phyloP scores from a whole-genome alignment of 2,888 invertebrate species.

The Cryptocephalus moraei region DNA sequence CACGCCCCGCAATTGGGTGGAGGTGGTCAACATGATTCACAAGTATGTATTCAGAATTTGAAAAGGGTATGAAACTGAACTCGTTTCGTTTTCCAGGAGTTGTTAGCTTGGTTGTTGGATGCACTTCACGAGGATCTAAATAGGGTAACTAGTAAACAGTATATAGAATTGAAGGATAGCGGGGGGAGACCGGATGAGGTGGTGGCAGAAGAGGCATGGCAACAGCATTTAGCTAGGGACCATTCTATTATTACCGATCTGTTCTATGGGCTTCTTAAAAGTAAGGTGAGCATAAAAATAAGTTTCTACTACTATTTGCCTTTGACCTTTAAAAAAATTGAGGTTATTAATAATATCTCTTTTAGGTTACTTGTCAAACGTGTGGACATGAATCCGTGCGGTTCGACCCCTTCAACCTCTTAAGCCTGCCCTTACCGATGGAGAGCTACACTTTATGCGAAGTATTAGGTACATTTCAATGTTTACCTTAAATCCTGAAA shows the following conservation, averaged over 20 bases:
- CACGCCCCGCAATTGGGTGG: conserved; percentile 75
- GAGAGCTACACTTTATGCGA: conserved; percentile 74
- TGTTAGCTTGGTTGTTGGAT: conserved; percentile 84
- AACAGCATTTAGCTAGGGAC: conserved; percentile 70
- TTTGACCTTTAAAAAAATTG: background rate
- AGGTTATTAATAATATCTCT: background rate
- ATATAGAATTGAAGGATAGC: conserved; percentile 63
- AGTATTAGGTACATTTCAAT: conserved; percentile 44
- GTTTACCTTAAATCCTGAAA: background rate
- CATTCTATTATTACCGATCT: conserved; percentile 81
- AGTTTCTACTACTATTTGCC: background rate
- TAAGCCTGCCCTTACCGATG: conserved; percentile 80
- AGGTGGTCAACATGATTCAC: conserved; percentile 89
- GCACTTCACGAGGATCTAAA: conserved; percentile 88
- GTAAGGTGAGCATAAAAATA: conserved; percentile 48
- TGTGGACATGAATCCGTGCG: conserved; percentile 78
- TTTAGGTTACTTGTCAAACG: conserved; percentile 59
- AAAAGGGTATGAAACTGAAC: background rate
- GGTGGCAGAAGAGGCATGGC: conserved; percentile 71
- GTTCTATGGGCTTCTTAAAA: conserved; percentile 88
- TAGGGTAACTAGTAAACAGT: conserved; percentile 61
- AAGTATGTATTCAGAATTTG: conserved; percentile 32
- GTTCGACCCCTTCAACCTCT: conserved; percentile 87
- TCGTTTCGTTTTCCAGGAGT: conserved; percentile 44
- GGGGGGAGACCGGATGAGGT: conserved; percentile 66